Conservation (phyloP, 2,888 invertebrate species). For the Leptopilina myrica region DNA sequence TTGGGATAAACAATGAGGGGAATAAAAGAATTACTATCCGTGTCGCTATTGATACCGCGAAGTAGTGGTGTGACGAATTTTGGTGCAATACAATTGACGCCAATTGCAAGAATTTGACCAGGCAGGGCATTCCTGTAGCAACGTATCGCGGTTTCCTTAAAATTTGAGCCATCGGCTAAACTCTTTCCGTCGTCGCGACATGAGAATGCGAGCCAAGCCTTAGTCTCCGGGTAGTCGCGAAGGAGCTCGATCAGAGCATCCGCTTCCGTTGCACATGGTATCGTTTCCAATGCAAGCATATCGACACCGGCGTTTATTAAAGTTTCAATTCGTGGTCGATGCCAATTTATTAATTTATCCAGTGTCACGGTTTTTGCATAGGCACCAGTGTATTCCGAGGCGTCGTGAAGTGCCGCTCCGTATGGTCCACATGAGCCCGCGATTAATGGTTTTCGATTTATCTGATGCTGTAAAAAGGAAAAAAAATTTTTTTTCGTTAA, state of each 20-base stretch:
- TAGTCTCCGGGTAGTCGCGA: conserved; percentile 85
- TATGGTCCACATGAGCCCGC: conserved; percentile 95
- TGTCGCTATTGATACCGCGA: conserved; percentile 77
- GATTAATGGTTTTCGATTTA: conserved; percentile 78
- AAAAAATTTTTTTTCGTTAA: no score
- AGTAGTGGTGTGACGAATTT: conserved; percentile 81
- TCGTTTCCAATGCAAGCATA: conserved; percentile 91
- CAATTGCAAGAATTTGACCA: conserved; percentile 87
- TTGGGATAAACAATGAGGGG: conserved; percentile 94
- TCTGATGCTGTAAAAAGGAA: background rate
- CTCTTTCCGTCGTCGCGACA: conserved; percentile 83
- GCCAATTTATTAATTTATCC: conserved; percentile 86
- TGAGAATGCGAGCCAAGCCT: conserved; percentile 92
- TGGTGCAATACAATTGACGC: conserved; percentile 91
- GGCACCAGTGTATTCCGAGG: conserved; percentile 92
- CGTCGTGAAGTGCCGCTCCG: conserved; percentile 92
- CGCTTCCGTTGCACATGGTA: conserved; percentile 90
- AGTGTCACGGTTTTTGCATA: conserved; percentile 83
- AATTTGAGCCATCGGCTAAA: conserved; percentile 88
- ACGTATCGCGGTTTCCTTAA: conserved; percentile 84
- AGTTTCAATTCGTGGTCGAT: conserved; percentile 87
- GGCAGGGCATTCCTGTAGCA: conserved; percentile 80
- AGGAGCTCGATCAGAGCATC: conserved; percentile 88
- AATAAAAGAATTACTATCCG: conserved; percentile 75
- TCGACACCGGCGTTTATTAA: conserved; percentile 89